Evolutionary conservation across 2,888 invertebrate genomes (phyloP), one percentile per base, ranked within the genome.

Genomic region (Cheilosia scutellata): DNA sequence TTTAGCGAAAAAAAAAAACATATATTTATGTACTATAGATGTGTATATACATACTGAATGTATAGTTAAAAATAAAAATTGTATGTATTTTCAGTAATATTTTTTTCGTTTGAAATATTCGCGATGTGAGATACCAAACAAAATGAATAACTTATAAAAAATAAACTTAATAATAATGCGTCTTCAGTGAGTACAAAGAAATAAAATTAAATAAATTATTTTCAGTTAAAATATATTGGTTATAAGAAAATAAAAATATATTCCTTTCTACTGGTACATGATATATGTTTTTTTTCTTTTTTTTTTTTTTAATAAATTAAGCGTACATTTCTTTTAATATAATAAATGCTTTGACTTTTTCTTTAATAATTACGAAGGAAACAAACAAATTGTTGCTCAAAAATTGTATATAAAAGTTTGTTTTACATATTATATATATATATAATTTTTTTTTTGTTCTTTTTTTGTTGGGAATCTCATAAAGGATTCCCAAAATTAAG

Each of bases 241-340:
- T 47, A 63, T 31, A 40, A 27, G 37, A 51, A 44, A 62, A 66
- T 44, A 40, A 49, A 58, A 49, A 75, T 27, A 58, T 60, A 60
- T 60, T 33, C 29, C 31, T 63, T 53, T 63, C 44, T 63, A 44
- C 57, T 55, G 47, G 13, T 71, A 63, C 57, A 33, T 62, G 55
- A 44, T 27, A 68, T 44, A 60, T 63, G 27, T 37, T 51, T 11
- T 58, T 31, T 55, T 37, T 51, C 4, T 55, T 51, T 57, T 9
- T 58, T 49, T 40, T 37, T 51, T 1, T 53, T 58, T 20, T 13
- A 20, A 65, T 74, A 79, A 79, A 65, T 79, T 74, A 79, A 78
- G 78, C 78, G 72, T 78, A 58, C n/a, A 44, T 68, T 62, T 75
- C 57, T 74, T 57, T 27, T 31, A 47, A 55, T 44, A 76, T 80